Evolutionary conservation across 1,140 invertebrate genomes (phyloP), one percentile per base, ranked within the genome.

Genomic region (Harpegnathos saltator): DNA sequence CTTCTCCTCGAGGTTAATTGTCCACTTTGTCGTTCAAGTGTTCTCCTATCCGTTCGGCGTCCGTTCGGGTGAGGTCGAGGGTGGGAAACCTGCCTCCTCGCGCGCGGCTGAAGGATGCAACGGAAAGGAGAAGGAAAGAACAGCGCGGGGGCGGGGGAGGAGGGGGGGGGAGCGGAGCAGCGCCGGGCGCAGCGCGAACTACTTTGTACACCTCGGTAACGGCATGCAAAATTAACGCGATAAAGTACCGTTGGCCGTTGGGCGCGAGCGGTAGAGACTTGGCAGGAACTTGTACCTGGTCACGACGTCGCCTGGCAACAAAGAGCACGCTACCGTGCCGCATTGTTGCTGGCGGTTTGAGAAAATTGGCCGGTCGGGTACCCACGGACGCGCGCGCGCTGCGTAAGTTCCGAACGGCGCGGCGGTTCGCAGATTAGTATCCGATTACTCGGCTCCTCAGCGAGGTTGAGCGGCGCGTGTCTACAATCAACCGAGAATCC

Each of bases 1-100:
- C 86, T 83, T 80, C 38, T 75, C 44, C 77, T 83, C 66, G 63
- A 83, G 89, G 89, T 90, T 89, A 90, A 90, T 90, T 88, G 83
- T 85, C 87, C 84, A 81, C 89, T 90, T 90, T 90, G 88, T 90
- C 89, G 85, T 80, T 48, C 65, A 26, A 85, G 78, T 80, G 24
- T 66, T 85, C 77, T 74, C 77, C 61, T 73, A 82, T 84, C 61
- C 71, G 78, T 65, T 75, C 50, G 71, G 56, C 68, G 65, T 75
- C 26, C 75, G 65, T 48, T 61, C 5, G 65, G 52, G 44, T 65
- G 75, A 63, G 24, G 24, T n/a, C 72, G 80, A 48, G 85, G 62
- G 38, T 69, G 66, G 54, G 77, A 80, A 77, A 73, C 62, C n/a
- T 63, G 48, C n/a, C 38, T 4, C 38, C 29, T 33, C 71, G 65